A percentile compares a stretch with the other conserved stretches of the same genome.
These are phyloP conservation scores for Onychomys torridus DNA, from an alignment of 2,797 vertebrate species.

Conservation along the genomic window DNA sequence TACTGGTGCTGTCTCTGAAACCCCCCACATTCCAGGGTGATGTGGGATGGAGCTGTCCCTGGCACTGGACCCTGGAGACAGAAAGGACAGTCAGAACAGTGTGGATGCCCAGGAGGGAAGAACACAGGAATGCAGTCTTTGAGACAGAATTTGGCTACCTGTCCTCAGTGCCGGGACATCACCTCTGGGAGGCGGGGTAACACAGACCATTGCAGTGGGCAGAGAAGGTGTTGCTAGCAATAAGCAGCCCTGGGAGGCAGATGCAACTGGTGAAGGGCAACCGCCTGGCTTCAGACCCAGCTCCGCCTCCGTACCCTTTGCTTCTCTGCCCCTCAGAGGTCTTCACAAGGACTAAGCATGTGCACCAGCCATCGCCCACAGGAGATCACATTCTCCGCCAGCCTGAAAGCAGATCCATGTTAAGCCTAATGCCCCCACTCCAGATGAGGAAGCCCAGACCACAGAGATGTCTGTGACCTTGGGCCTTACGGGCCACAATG, in stretches of 20 bases:
- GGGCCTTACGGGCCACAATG: not conserved
- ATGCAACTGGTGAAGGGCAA: not conserved
- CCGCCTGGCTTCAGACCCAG: not conserved
- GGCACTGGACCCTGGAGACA: not conserved
- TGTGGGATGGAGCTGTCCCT: not conserved
- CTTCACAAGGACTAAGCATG: not conserved
- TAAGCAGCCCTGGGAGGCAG: not conserved
- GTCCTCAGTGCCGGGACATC: not conserved
- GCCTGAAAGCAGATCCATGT: not conserved
- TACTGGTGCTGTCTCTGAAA: no score
- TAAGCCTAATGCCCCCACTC: not conserved
- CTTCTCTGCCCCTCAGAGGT: not conserved
- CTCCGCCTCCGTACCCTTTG: not conserved
- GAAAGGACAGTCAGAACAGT: not conserved
- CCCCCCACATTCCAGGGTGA: accelerated
- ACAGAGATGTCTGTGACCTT: not conserved
- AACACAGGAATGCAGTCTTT: not conserved
- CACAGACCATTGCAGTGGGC: not conserved
- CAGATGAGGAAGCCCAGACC: not conserved
- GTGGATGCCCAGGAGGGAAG: not conserved
- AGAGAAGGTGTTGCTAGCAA: not conserved
- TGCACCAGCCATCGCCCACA: not conserved
- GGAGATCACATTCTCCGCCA: not conserved
- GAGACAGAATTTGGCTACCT: not conserved
- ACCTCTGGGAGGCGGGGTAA: not conserved